Conservation (phyloP, 2,888 invertebrate species). For the Cerastis leucographa region DNA sequence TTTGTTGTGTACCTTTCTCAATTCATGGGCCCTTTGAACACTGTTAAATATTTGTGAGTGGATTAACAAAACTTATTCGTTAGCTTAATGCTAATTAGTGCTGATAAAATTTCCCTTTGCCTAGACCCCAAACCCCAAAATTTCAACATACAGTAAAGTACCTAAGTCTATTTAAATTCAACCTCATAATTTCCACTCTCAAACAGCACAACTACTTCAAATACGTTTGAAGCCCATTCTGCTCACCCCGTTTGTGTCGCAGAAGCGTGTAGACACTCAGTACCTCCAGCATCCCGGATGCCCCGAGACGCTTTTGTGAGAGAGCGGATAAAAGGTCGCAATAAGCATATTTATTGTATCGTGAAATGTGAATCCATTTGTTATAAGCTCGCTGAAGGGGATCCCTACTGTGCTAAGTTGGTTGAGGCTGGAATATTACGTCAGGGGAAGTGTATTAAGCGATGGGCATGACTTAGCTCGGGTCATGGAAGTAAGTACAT, state of each 20-base stretch:
- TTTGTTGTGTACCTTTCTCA: neutral
- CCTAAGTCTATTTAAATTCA: neutral
- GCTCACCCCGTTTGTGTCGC: slow-evolving; percentile 6
- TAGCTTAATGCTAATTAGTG: neutral
- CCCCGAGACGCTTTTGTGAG: slow-evolving; percentile 54
- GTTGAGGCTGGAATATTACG: slow-evolving; percentile 8
- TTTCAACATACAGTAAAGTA: neutral
- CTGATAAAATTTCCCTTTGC: neutral
- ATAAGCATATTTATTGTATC: slow-evolving; percentile 67
- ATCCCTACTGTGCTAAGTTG: neutral
- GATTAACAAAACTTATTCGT: neutral
- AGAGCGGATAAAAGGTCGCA: slow-evolving; percentile 59
- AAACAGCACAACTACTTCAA: neutral
- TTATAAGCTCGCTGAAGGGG: slow-evolving; percentile 47
- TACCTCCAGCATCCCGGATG: slow-evolving; percentile 18
- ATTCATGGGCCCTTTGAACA: neutral
- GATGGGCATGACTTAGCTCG: slow-evolving; percentile 15
- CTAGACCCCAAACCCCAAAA: neutral
- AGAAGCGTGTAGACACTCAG: slow-evolving; percentile 21
- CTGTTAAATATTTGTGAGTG: neutral
- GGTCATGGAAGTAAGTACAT: slow-evolving; percentile 8
- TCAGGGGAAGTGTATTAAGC: slow-evolving; percentile 5
- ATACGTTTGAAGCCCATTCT: slow-evolving; percentile 2
- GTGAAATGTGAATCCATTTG: slow-evolving; percentile 63
- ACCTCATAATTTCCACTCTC: neutral